Percentiles rank a stretch among this genome's conserved stretches.
These are phyloP conservation scores for Stenichneumon culpator DNA, from an alignment of 2,888 invertebrate genomes.

Conservation along the genomic window DNA sequence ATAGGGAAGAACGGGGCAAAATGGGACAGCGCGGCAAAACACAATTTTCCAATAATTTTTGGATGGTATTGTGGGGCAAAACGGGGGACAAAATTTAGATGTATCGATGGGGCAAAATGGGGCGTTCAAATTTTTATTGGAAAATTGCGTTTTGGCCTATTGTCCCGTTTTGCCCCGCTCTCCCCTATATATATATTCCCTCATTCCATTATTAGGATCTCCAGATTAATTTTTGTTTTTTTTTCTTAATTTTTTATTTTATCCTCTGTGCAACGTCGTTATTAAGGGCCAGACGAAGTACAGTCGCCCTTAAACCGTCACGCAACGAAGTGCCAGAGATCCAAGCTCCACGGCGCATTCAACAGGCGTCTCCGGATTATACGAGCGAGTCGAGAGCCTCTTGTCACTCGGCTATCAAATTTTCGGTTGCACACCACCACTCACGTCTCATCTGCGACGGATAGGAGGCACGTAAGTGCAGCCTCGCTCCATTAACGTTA, in stretches of 20 bases:
- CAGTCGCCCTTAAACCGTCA: conserved; percentile 46
- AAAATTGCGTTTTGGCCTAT: too few species aligned
- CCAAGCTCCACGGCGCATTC: conserved; percentile 47
- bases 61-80: too few species aligned
- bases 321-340: conserved; percentile 48
- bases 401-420: conserved; percentile 69
- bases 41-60: too few species aligned
- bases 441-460: conserved; percentile 56
- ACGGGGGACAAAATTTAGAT: too few species aligned
- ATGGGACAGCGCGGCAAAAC: too few species aligned
- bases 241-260: neutral
- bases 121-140: too few species aligned
- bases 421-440: conserved; percentile 63
- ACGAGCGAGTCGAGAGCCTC: conserved; percentile 61
- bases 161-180: too few species aligned
- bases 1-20: too few species aligned
- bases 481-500: conserved; percentile 70
- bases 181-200: too few species aligned
- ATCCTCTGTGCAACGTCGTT: neutral
- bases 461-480: conserved; percentile 61
- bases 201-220: too few species aligned
- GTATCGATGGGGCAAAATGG: too few species aligned
- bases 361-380: conserved; percentile 63
- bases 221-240: neutral
- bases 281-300: conserved; percentile 27